phyloP scores from a whole-genome alignment of 2,797 vertebrate genomes.

The Notamacropus eugenii region DNA sequence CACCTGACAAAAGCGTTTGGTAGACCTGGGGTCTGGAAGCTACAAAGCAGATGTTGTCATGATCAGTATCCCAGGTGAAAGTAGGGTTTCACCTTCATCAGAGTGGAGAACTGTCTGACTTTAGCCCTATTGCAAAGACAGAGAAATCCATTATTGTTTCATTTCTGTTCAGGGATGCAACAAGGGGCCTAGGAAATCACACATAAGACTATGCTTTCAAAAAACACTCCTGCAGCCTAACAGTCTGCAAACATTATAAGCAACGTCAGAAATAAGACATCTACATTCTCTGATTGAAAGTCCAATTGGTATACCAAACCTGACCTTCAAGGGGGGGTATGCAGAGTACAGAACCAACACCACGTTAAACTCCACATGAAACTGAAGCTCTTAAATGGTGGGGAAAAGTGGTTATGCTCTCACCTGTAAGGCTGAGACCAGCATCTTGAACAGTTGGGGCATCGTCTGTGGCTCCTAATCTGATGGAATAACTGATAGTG shows the following conservation, averaged over 20 bases:
- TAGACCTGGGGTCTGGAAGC: background rate
- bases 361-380: background rate
- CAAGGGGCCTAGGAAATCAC: background rate
- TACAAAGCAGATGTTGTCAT: background rate
- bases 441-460: background rate
- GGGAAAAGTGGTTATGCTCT: background rate
- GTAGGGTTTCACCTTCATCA: background rate
- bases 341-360: background rate
- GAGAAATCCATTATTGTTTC: too few species aligned
- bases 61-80: background rate
- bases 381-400: background rate
- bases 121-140: background rate
- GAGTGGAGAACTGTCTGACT: background rate
- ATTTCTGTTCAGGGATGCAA: too few species aligned
- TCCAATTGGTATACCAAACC: background rate
- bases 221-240: background rate
- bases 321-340: background rate
- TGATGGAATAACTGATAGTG: background rate
- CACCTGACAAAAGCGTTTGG: background rate
- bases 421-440: background rate
- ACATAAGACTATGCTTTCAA: background rate
- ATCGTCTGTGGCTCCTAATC: background rate
- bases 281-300: background rate
- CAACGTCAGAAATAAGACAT: background rate
- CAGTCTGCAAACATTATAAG: background rate